Conservation (phyloP, 2,888 invertebrate genomes). For the Gonocerus acuteangulatus region DNA sequence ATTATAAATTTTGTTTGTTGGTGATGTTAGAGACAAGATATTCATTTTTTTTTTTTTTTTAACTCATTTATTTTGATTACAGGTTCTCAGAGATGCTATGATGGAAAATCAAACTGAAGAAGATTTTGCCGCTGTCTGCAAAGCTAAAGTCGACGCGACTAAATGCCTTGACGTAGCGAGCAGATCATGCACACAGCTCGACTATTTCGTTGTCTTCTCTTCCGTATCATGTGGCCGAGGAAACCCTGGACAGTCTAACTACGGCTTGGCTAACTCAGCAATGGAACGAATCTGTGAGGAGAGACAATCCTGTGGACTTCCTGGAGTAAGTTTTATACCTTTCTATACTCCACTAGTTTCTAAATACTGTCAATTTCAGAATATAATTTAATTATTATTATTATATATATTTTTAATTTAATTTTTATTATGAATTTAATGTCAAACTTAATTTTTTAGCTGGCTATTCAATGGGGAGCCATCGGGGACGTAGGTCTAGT, state of each 20-base stretch:
- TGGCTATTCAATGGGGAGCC: conserved; percentile 98
- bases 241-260: conserved; percentile 84
- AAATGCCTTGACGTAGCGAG: conserved; percentile 72
- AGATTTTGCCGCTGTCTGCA: conserved; percentile 71
- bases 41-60: no score
- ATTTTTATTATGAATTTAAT: neutral
- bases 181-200: conserved; percentile 63
- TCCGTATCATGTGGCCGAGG: conserved; percentile 89
- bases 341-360: no score
- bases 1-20: no score
- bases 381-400: no score
- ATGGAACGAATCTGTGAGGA: conserved; percentile 58
- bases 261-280: conserved; percentile 78
- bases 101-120: conserved; percentile 77
- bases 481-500: conserved; percentile 95
- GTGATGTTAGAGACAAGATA: no score
- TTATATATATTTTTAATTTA: neutral
- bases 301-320: conserved; percentile 49
- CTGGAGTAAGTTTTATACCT: conserved; percentile 28
- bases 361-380: no score
- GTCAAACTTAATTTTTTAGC: conserved; percentile 34
- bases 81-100: conserved; percentile 73
- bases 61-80: neutral
- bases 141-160: conserved; percentile 81
- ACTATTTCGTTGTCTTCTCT: conserved; percentile 82